A percentile compares a stretch with the other conserved stretches of the same genome.
phyloP scores from a whole-genome alignment of 2,888 invertebrate genomes.

The Drosophila macrospina region DNA sequence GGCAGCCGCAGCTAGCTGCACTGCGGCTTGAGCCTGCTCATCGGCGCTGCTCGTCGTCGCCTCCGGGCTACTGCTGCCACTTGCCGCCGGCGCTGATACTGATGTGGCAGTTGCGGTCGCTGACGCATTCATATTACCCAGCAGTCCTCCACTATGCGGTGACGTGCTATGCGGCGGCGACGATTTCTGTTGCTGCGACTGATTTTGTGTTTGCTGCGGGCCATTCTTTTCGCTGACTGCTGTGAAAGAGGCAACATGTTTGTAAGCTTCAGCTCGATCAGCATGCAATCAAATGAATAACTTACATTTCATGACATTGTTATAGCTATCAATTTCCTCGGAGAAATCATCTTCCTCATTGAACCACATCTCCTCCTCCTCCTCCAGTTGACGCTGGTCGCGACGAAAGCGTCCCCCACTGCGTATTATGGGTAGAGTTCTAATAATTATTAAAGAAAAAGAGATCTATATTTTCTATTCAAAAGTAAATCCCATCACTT shows the following conservation, averaged over 20 bases:
- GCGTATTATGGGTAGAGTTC: constrained; percentile 89
- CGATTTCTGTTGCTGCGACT: constrained; percentile 69
- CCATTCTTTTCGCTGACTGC: constrained; percentile 84
- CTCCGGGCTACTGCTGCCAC: constrained; percentile 70
- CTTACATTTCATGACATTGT: constrained; percentile 85
- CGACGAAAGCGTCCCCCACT: constrained; percentile 91
- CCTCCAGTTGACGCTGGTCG: constrained; percentile 97
- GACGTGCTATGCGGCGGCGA: constrained; percentile 82
- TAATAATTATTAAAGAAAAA: constrained; percentile 17
- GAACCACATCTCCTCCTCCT: constrained; percentile 99
- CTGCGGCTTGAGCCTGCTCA: constrained; percentile 79
- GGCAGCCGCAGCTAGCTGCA: constrained; percentile 80
- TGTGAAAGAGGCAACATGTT: constrained; percentile 18
- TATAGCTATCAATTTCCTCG: constrained; percentile 88
- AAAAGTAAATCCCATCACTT: neutral
- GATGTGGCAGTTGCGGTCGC: constrained; percentile 77
- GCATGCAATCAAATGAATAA: constrained; percentile 2
- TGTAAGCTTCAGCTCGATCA: neutral
- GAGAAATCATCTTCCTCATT: constrained; percentile 98
- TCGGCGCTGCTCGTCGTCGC: constrained; percentile 61
- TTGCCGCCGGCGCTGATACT: constrained; percentile 75
- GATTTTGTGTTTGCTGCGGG: constrained; percentile 82
- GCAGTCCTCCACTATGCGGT: constrained; percentile 69
- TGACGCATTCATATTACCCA: constrained; percentile 81
- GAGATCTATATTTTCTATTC: constrained; percentile 1